phyloP scores from a whole-genome alignment of 1,140 invertebrate genomes.

The Drosophila kohkoa region DNA sequence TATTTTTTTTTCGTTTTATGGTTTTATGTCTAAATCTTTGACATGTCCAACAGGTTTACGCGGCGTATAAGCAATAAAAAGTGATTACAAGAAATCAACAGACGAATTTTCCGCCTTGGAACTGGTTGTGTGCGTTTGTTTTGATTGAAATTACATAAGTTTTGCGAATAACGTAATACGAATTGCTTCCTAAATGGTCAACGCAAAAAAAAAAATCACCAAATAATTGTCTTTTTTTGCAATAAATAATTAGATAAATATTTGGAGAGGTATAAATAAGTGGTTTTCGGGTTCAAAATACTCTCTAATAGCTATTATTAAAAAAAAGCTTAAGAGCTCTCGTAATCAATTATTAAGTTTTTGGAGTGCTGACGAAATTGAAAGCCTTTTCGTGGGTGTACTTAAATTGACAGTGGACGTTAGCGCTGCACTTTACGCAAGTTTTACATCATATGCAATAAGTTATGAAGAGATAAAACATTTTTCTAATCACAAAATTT shows the following conservation, averaged over 20 bases:
- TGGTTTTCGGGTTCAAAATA: slow-evolving; percentile 12
- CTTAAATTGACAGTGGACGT: too few species aligned
- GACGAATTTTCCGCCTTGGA: slow-evolving; percentile 68
- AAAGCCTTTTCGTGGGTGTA: too few species aligned
- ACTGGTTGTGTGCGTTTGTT: slow-evolving; percentile 60
- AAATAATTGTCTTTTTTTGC: slow-evolving; percentile 34
- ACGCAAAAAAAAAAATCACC: slow-evolving; percentile 12
- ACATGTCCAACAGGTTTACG: slow-evolving; percentile 71
- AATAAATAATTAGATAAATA: slow-evolving; percentile 41
- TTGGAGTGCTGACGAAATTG: too few species aligned
- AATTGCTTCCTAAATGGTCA: slow-evolving; percentile 68
- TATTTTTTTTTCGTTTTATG: slow-evolving; percentile 19
- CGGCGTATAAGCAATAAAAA: slow-evolving; percentile 49
- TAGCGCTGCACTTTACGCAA: too few species aligned
- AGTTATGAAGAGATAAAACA: too few species aligned
- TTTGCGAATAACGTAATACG: slow-evolving; percentile 35
- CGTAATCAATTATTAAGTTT: too few species aligned
- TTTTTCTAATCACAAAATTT: too few species aligned
- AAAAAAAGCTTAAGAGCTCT: neutral
- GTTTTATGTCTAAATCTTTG: slow-evolving; percentile 54
- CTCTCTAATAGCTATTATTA: neutral
- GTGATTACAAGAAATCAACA: slow-evolving; percentile 53
- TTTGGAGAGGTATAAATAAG: neutral
- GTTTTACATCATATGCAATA: too few species aligned
- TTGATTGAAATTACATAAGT: slow-evolving; percentile 65